Evolutionary conservation across 2,888 invertebrate species (phyloP), one percentile per base, ranked within the genome.

Genomic region (Chironomus riparius): DNA sequence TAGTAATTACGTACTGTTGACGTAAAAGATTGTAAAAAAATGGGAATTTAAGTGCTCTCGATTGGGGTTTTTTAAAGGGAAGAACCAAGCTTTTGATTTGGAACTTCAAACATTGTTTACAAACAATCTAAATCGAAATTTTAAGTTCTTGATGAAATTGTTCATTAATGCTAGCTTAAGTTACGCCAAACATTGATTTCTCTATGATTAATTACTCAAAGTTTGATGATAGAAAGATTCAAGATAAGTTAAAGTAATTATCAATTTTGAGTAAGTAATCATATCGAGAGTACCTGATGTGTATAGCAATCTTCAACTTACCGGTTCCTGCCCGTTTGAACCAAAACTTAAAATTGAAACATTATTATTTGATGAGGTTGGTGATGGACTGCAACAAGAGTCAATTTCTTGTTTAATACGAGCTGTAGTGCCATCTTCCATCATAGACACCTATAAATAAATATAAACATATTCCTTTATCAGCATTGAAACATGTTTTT

Each of bases 341-440:
- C 70, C 68, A 12, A 76, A 76, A 47, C 65, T 65, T 24, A 76
- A 21, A 70, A 75, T 71, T 56, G 75, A 50, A 76, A 71, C 22
- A 65, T 50, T 50, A n/a, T 48, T 75, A 47, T 77, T 77, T n/a
- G 62, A 65, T 75, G 70, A 74, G 18, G 72, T 74, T 48, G 82
- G 83, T 76, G 87, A 86, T 24, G 87, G 81, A 69, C 76, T 76
- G 79, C 87, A 85, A 83, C 88, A 80, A 81, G 86, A 79, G 83
- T 87, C 82, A 83, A 89, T 84, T 87, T 91, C 88, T 80, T 88
- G 88, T 81, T 88, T 88, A 79, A 87, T 68, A 80, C 85, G 82
- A 85, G 87, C 83, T 84, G 86, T 76, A 83, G 83, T 79, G 83
- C 83, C 79, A 82, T 83, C 77, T 84, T 86, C 76, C 76, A 76